Conservation (phyloP, 2,113 vertebrate genomes). For the Cynopterus brachyotis region DNA sequence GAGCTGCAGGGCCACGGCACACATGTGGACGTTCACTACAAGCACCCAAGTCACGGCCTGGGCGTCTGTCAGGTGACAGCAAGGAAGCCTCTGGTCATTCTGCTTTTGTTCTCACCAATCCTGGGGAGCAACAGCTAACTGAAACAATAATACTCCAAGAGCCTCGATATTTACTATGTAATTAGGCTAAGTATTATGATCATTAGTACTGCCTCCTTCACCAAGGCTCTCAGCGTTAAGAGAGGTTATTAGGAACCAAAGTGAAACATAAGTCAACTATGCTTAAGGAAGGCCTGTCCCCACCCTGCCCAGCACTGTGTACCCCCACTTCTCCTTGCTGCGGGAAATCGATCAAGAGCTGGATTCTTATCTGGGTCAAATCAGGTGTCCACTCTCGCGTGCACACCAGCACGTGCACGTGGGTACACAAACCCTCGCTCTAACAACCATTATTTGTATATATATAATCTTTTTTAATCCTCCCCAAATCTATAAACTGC, state of each 20-base stretch:
- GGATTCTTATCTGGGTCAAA: background rate
- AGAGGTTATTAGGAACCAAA: background rate
- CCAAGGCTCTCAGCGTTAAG: background rate
- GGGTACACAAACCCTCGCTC: background rate
- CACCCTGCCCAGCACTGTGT: background rate
- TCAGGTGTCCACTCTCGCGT: background rate
- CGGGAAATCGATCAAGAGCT: background rate
- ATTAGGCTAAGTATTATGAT: background rate
- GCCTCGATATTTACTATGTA: background rate
- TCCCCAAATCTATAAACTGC: background rate
- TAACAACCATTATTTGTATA: background rate
- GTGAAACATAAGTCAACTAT: background rate
- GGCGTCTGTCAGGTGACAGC: background rate
- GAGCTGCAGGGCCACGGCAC: rapidly evolving
- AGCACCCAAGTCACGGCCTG: background rate
- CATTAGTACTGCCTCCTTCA: background rate
- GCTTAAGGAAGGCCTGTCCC: background rate
- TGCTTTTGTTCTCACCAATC: rapidly evolving
- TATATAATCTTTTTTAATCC: background rate
- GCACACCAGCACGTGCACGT: background rate
- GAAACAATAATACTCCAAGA: background rate
- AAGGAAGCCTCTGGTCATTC: background rate
- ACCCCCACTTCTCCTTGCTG: background rate
- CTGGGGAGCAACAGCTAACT: rapidly evolving
- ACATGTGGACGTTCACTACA: rapidly evolving